Base-by-base conservation (phyloP, 2,113 vertebrate genomes). In the Pampusana beccarii region DNA sequence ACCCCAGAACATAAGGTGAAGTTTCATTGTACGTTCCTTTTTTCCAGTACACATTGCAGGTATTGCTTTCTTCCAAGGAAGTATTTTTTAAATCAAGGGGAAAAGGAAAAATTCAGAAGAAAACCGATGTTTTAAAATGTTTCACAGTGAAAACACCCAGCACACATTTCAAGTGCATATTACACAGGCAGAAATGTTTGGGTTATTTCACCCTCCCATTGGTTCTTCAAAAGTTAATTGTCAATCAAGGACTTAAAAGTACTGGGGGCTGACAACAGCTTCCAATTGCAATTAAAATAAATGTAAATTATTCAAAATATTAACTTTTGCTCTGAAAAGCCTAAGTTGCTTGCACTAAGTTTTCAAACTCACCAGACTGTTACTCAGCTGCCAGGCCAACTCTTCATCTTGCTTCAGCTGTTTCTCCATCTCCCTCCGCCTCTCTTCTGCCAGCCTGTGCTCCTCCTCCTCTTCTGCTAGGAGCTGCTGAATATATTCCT, bases 401-500 rank as follows among this genome's bases (percentile, higher is more conserved):
- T 96, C 97, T 93, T 99, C 99, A 44, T 99, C 99, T 5, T 96
- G 97, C 61, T 98, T 98, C 36, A 99, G 92, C 86, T 99, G 98
- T 26, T 97, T 85, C 93, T 98, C 98, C 95, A 98, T 85, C 53
- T 98, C 95, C 65, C 91, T 98, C 66, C 83, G 94, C 53, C 91
- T 98, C 91, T 98, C 97, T 80, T 98, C 98, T 36, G 92, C 95
- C 93, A 96, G 15, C 17, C 90, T 97, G 51, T 96, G 91, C 71
- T 98, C 97, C 34, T 98, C 97, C 36, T 97, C 97, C 54, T 99
- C 99, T 94, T 99, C 98, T 2, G 97, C 98, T 81, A 99, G 94
- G 24, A 99, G 97, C 8, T 40, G 96, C 61, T 98, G 98, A 94
- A 99, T 99, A 79, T 98, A 98, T 26, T 98, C 98, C 96, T 99